Base-by-base conservation (phyloP, 2,888 invertebrate species). In the Phytoseiulus persimilis region DNA sequence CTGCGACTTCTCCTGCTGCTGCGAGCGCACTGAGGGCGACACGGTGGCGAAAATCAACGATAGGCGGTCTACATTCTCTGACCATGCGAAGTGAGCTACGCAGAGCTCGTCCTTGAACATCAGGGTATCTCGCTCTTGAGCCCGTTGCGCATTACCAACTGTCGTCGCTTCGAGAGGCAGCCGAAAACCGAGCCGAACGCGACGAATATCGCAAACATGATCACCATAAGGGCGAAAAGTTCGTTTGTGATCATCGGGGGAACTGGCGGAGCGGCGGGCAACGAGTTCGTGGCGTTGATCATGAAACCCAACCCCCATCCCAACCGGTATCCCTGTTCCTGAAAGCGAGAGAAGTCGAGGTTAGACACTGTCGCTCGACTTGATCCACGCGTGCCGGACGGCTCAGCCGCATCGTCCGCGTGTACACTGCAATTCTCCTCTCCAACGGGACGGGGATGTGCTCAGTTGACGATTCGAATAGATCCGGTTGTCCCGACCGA, bases 201-300 rank as follows among this genome's bases (percentile, higher is more conserved):
- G 33, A 87, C 33, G 32, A 87, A 87, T 87, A 32, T 87, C 87
- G 87, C 87, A 45, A 87, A 87, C 87, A 87, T 87, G 45, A 87
- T 39, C 87, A 87, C 87, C 87, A 87, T 87, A 33, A 87, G 32
- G 39, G 87, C 87, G 45, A 87, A 87, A 32, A 87, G 87, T 33
- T 87, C 87, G 87, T 87, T 87, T 45, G 87, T 87, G 87, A 87
- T 87, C 87, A 87, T 87, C 87, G 87, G 87, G 87, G 87, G 87
- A n/a, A 87, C 87, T n/a, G 87, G 87, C 39, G 87, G 87, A 31
- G 87, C 87, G 45, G 87, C 87, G 23, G 87, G 87, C 33, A 87
- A 45, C 87, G 87, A 87, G 23, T 87, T 87, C n/a, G 87, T 87
- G 33, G 87, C 87, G 33, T 87, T 87, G 87, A 87, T 87, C 87